phyloP scores from a whole-genome alignment of 2,888 invertebrate species.

The Ophraella communa region DNA sequence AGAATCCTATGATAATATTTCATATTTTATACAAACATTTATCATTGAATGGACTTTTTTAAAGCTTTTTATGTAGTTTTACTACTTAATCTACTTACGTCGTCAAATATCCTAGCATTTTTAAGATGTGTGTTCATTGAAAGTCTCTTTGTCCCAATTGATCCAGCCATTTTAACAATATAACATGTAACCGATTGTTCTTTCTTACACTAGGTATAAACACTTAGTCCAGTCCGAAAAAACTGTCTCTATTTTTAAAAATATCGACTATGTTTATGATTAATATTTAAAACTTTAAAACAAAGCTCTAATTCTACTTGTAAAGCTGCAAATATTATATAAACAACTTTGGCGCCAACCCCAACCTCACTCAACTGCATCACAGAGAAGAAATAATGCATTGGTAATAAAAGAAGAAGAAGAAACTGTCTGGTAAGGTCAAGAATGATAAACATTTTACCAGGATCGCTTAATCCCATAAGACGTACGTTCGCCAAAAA shows the following conservation, averaged over 20 bases:
- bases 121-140: constrained; percentile 51
- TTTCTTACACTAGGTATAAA: no score
- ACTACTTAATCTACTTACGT: constrained; percentile 40
- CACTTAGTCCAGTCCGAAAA: no score
- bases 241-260: no score
- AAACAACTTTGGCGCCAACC: neutral
- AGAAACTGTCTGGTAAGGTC: no score
- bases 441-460: no score
- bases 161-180: constrained; percentile 1
- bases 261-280: no score
- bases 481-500: no score
- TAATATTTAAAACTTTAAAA: neutral
- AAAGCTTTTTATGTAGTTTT: neutral
- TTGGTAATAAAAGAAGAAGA: no score
- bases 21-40: neutral
- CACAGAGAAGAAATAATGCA: no score
- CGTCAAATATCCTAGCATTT: constrained; percentile 53
- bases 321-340: no score
- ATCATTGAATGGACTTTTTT: neutral
- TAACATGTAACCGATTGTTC: neutral
- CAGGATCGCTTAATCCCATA: no score
- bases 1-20: constrained; percentile 43
- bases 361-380: no score
- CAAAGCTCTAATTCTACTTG: neutral
- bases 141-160: constrained; percentile 23